Percentiles rank a stretch among this genome's conserved stretches.
These are phyloP conservation scores for Ophion obscuratus DNA, from an alignment of 2,888 invertebrate genomes.

Conservation along the genomic window DNA sequence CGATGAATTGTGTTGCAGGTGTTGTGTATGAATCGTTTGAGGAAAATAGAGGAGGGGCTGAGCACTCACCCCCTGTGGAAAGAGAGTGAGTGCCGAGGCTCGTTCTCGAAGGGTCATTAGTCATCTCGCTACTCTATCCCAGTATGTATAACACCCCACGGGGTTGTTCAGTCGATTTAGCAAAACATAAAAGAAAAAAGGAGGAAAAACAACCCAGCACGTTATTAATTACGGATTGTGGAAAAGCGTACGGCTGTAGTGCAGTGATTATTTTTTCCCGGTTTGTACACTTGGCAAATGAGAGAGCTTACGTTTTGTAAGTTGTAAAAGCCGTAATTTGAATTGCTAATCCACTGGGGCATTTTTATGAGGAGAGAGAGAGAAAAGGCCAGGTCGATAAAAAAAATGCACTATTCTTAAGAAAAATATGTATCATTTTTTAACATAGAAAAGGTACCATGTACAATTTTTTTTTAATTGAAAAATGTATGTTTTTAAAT, in stretches of 20 bases:
- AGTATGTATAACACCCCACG: constrained; percentile 27
- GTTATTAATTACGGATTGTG: not conserved
- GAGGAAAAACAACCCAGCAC: not conserved
- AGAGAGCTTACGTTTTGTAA: not conserved
- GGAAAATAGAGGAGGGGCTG: constrained; percentile 26
- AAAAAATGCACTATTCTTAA: too few species aligned
- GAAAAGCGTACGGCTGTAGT: not conserved
- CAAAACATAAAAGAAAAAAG: constrained; percentile 9
- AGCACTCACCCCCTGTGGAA: constrained; percentile 8
- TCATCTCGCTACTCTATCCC: constrained; percentile 39
- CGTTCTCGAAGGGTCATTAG: constrained; percentile 53
- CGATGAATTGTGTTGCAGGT: constrained; percentile 50
- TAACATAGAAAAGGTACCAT: too few species aligned
- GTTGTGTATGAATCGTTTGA: constrained; percentile 42
- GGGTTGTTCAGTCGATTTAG: constrained; percentile 29
- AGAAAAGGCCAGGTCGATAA: too few species aligned
- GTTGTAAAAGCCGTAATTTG: not conserved
- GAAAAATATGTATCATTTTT: too few species aligned
- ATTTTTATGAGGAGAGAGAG: not conserved
- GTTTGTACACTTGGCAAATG: not conserved
- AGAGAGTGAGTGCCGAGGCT: constrained; percentile 42
- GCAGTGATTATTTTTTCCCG: too few species aligned
- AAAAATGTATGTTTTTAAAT: too few species aligned
- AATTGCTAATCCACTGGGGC: not conserved
- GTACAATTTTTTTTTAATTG: too few species aligned